Evolutionary conservation across 2,797 vertebrate species (phyloP), one percentile per base, ranked within the genome.

Genomic region (Valencia hispanica): DNA sequence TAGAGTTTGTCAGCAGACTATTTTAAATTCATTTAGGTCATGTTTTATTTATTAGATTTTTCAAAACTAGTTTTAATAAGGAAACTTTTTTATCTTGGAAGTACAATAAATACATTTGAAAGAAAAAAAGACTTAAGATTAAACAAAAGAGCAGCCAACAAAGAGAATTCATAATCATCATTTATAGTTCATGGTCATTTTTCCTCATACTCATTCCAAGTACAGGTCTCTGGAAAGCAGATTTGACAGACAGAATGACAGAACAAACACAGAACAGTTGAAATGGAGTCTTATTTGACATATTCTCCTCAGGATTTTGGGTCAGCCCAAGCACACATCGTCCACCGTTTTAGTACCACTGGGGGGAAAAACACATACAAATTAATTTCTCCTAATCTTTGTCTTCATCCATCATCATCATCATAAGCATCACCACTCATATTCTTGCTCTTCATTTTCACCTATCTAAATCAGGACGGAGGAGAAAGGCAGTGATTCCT

Each of bases 181-280:
- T 93, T 94, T 94, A 93, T 93, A 94, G 92, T 82, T 95, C 84
- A 91, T 87, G 87, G 87, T 93, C 87, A 90, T 91, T 90, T 93
- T 94, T 89, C 86, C 94, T 94, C 91, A 92, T 85, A 91, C 88
- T 93, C 89, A 91, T 90, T 92, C 93, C 90, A 93, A 89, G 89
- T 93, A 93, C 94, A 95, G 90, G 93, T 96, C 94, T 95, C 90
- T 93, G 89, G 91, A 94, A 96, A 95, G 95, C 94, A 96, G 96
- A 96, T 94, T 89, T 93, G 93, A 94, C 86, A 90, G 93, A 95
- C 92, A 94, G 88, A 90, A 93, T 92, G 90, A 94, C 91, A 91
- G 90, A 94, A 93, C 91, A 91, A 87, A 95, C 92, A 94, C 90
- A 92, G 86, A 93, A 92, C 91, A 92, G 87, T 89, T 92, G 93